Conservation (phyloP, 2,113 vertebrate species). For the Podilymbus podiceps region DNA sequence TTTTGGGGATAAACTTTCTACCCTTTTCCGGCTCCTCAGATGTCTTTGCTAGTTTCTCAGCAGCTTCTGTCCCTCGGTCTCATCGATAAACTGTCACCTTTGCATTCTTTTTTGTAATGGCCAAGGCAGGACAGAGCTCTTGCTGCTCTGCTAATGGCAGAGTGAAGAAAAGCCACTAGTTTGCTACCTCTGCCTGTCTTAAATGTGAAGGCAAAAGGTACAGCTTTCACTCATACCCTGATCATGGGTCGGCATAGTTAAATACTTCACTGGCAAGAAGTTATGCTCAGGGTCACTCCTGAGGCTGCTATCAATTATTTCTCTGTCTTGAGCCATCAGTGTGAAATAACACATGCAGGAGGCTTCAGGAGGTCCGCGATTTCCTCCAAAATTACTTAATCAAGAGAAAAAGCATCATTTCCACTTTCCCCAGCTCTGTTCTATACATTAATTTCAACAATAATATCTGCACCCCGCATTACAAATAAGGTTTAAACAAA, state of each 20-base stretch:
- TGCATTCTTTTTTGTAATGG: neutral
- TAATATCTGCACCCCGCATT: neutral
- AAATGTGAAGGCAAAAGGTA: neutral
- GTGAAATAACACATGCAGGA: neutral
- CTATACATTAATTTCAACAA: neutral
- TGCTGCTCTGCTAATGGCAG: neutral
- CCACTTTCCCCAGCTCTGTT: neutral
- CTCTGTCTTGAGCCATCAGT: neutral
- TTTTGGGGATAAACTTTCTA: neutral
- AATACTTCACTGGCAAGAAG: neutral
- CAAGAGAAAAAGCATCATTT: neutral
- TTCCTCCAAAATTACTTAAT: neutral
- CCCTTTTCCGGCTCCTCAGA: neutral
- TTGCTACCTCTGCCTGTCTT: neutral
- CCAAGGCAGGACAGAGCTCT: neutral
- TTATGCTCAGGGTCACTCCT: neutral
- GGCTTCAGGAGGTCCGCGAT: neutral
- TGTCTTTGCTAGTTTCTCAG: neutral
- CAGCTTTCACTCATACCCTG: too few species aligned
- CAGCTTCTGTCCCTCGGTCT: neutral
- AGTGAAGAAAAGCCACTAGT: neutral
- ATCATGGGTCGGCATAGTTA: neutral
- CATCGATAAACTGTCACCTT: neutral
- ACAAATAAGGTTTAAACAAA: neutral
- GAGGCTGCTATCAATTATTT: neutral